Evolutionary conservation across 2,888 invertebrate species (phyloP), one percentile per base, ranked within the genome.

Genomic region (Alloscopus bannaensis): DNA sequence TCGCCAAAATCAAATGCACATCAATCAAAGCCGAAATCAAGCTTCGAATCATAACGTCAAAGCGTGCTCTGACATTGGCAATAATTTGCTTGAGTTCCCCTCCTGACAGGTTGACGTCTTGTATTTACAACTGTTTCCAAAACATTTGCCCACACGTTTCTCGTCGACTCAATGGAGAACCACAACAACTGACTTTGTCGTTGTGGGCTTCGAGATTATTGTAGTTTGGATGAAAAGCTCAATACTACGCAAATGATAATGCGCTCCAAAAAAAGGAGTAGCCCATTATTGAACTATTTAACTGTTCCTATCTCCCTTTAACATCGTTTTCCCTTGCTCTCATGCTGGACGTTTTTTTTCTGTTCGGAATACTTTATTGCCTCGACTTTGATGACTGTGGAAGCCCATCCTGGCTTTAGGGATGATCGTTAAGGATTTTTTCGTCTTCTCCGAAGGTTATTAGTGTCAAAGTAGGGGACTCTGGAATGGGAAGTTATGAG

Each of bases 401-500:
- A 52, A 64, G 47, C 4, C n/a, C 52, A 52, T 20, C 22, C 24
- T 52, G 20, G 52, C 4, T 22, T n/a, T n/a, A n/a, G n/a, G n/a
- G n/a, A 29, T 71, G 79, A 72, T 79, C 79, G 79, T 79, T 79
- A 79, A 72, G 68, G 68, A 68, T 72, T 72, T 78, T 78, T 78
- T 79, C 45, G n/a, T n/a, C n/a, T n/a, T 42, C 42, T 6, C 65
- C 52, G 68, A 66, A 59, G 75, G 80, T 71, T 80, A 80, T 80
- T 80, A 80, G 80, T 80, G 80, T 80, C 80, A 80, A 62, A 66
- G n/a, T 59, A 64, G 70, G 73, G 70, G 70, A 80, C 62, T 64
- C 68, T 64, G 75, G 75, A 80, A 80, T 70, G 70, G 79, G 75
- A 80, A 80, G 73, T 80, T 80, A 80, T 75, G 80, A 80, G 80